A percentile compares a stretch with the other conserved stretches of the same genome.
These are phyloP conservation scores for Heterotilapia buettikoferi DNA, from an alignment of 2,113 vertebrate species.

Conservation along the genomic window DNA sequence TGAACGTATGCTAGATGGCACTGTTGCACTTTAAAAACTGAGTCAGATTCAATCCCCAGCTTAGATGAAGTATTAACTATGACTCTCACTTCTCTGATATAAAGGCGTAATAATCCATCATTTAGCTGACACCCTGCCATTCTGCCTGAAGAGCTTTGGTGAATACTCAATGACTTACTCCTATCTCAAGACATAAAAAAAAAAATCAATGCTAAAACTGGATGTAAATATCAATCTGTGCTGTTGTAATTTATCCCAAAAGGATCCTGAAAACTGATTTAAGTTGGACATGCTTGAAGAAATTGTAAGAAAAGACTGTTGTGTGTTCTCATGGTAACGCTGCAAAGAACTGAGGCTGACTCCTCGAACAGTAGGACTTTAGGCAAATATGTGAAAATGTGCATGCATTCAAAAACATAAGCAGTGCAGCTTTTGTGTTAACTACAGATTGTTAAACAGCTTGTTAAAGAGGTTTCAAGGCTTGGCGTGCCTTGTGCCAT, in stretches of 20 bases:
- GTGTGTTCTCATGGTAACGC: neutral
- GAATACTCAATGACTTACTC: neutral
- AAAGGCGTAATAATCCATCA: slow-evolving; percentile 40
- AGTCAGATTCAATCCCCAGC: neutral
- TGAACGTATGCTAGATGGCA: slow-evolving; percentile 68
- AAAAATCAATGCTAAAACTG: neutral
- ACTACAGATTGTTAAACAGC: slow-evolving; percentile 21
- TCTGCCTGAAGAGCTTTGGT: neutral
- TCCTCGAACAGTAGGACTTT: neutral
- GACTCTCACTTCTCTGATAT: neutral
- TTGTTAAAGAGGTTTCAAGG: slow-evolving; percentile 36
- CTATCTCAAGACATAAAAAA: neutral
- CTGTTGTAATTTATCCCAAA: neutral
- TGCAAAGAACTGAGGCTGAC: neutral
- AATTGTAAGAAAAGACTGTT: neutral
- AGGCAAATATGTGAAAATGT: neutral
- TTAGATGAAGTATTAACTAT: neutral
- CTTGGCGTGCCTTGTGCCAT: slow-evolving; percentile 1
- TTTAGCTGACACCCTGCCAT: slow-evolving; percentile 30
- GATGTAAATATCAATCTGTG: neutral
- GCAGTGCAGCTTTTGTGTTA: neutral
- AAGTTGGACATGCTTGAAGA: neutral
- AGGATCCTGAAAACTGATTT: neutral
- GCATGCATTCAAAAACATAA: neutral
- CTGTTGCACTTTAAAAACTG: slow-evolving; percentile 59